A percentile compares a stretch with the other conserved stretches of the same genome.
Conservation (phyloP, 2,113 vertebrate species). For the Mirza zaza region DNA sequence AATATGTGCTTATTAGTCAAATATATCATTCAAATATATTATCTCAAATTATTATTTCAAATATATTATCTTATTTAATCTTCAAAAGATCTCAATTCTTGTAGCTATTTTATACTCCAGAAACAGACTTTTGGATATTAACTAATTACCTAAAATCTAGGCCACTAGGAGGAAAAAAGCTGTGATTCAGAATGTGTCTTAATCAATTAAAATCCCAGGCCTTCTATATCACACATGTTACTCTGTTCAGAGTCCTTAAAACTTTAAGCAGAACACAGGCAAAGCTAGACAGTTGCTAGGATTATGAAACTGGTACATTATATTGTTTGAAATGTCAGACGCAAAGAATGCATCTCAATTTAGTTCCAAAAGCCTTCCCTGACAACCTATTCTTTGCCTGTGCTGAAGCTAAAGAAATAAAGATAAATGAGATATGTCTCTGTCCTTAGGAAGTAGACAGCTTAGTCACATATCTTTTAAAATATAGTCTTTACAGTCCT, state of each 20-base stretch:
- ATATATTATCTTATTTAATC: not conserved
- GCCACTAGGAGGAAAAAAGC: not conserved
- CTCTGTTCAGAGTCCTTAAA: not conserved
- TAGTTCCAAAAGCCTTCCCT: conserved; percentile 9
- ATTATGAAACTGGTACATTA: conserved; percentile 10
- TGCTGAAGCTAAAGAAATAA: not conserved
- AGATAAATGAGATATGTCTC: not conserved
- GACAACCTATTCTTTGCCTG: not conserved
- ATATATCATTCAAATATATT: too few relatives aligned
- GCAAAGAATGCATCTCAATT: conserved; percentile 16
- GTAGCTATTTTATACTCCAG: not conserved
- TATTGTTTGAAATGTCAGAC: conserved; percentile 32
- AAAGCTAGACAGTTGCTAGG: not conserved
- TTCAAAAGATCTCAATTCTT: not conserved
- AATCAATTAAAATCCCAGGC: not conserved
- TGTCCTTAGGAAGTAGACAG: not conserved
- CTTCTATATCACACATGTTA: not conserved
- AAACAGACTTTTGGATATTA: not conserved
- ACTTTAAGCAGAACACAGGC: not conserved
- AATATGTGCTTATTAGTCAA: not conserved
- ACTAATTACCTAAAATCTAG: not conserved
- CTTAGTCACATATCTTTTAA: conserved; percentile 12
- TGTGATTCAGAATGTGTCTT: not conserved
- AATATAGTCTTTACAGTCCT: not conserved
- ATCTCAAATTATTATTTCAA: conserved; percentile 30